These are phyloP conservation scores for Neria commutata DNA, from an alignment of 2,888 invertebrate species.

Conservation along the genomic window DNA sequence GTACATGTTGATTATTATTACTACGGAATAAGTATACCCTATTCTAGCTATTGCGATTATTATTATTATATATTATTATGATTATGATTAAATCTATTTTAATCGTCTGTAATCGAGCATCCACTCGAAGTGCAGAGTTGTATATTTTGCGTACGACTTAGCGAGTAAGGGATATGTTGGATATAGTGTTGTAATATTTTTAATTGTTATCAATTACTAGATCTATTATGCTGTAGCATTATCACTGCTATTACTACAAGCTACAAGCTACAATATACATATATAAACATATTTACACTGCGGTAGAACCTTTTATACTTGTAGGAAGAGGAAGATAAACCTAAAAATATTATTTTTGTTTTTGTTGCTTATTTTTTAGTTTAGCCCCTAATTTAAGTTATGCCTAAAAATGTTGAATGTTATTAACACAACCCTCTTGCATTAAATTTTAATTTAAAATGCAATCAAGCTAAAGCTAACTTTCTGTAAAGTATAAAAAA, in stretches of 20 bases:
- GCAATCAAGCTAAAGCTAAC: no score
- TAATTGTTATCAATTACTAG: conserved; percentile 36
- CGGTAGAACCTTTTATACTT: no score
- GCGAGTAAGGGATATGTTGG: conserved; percentile 50
- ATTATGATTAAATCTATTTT: conserved; percentile 23
- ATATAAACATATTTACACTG: no score
- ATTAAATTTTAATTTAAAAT: no score
- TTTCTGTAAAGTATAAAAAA: no score
- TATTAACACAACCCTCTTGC: conserved; percentile 21
- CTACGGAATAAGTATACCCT: neutral
- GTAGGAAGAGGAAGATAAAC: neutral
- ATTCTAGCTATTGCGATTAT: no score
- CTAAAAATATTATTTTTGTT: conserved; percentile 44
- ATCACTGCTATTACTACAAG: conserved; percentile 22
- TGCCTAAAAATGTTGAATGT: conserved; percentile 21
- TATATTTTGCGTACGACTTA: conserved; percentile 27
- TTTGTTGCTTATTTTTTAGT: conserved; percentile 50
- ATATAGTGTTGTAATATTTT: conserved; percentile 50
- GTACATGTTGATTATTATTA: conserved; percentile 42
- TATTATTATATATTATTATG: conserved; percentile 11
- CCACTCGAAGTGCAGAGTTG: conserved; percentile 16
- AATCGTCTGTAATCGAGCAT: no score
- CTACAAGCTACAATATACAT: conserved; percentile 32
- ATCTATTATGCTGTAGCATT: conserved; percentile 29
- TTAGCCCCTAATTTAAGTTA: conserved; percentile 17